Evolutionary conservation across 1,140 invertebrate species (phyloP).

Genomic region (Arctopsyche grandis): DNA sequence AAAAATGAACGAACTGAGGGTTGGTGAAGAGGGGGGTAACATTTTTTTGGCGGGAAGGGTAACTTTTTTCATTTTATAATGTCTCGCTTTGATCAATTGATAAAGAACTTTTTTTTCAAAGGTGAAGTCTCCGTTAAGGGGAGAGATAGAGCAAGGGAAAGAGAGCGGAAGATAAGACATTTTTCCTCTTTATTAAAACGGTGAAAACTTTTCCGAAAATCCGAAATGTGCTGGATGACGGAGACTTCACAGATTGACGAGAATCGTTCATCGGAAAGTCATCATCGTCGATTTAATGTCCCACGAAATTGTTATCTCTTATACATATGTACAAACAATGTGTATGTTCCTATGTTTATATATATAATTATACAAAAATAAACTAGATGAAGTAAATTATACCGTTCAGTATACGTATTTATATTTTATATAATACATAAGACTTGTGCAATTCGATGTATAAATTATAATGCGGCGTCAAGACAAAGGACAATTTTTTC

Average conservation of each 20-base stretch:
- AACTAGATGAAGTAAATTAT: too few relatives aligned
- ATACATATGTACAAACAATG: too few relatives aligned
- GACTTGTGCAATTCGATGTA: constrained; percentile 1
- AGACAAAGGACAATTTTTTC: constrained; percentile 12
- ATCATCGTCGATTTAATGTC: background rate
- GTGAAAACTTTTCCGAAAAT: constrained; percentile 47
- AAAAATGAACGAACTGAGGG: background rate
- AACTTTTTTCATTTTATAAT: constrained; percentile 55
- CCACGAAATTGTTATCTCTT: too few relatives aligned
- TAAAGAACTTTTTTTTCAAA: constrained; percentile 50
- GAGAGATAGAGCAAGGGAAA: constrained; percentile 21
- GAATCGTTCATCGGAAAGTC: constrained; percentile 1
- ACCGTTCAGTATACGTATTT: too few relatives aligned
- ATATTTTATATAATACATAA: too few relatives aligned
- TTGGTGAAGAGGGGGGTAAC: background rate
- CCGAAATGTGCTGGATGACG: constrained; percentile 25
- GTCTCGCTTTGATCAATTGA: constrained; percentile 53
- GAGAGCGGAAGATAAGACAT: constrained; percentile 44
- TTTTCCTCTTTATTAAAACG: constrained; percentile 48
- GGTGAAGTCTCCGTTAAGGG: constrained; percentile 40
- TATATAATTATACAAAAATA: too few relatives aligned
- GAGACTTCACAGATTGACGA: constrained; percentile 23
- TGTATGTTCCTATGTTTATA: too few relatives aligned
- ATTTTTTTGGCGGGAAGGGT: constrained; percentile 19
- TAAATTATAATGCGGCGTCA: constrained; percentile 1